Evolutionary conservation across 2,797 vertebrate species (phyloP).

Genomic region (Acrossocheilus fasciatus): DNA sequence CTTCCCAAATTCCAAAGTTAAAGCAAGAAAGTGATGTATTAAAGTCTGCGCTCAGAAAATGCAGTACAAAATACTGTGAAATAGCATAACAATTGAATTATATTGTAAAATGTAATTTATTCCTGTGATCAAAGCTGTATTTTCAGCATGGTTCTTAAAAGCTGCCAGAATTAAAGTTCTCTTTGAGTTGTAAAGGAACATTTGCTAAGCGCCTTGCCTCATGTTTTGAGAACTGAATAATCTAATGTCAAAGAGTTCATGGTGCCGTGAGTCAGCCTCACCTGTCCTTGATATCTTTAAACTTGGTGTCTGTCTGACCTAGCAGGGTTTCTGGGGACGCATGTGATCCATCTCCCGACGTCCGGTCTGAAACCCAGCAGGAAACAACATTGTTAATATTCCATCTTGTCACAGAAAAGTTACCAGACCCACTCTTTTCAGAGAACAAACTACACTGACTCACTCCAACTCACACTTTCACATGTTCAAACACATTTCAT

Average conservation of each 20-base stretch:
- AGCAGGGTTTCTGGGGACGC: slow-evolving; percentile 29
- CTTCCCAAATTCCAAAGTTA: background rate
- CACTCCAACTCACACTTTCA: slow-evolving; percentile 20
- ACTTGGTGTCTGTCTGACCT: slow-evolving; percentile 74
- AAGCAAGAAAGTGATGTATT: background rate
- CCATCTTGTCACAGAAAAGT: background rate
- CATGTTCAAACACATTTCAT: slow-evolving; percentile 17
- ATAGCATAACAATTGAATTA: background rate
- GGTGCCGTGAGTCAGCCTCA: slow-evolving; percentile 62
- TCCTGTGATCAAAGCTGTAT: background rate
- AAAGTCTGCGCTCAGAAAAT: background rate
- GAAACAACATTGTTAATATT: slow-evolving; percentile 1
- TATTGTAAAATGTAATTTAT: background rate
- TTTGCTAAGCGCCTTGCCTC: background rate
- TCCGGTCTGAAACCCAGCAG: slow-evolving; percentile 72
- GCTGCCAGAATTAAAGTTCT: background rate
- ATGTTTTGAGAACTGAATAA: background rate
- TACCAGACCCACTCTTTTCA: background rate
- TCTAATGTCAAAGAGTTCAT: background rate
- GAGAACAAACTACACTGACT: background rate
- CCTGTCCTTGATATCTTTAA: slow-evolving; percentile 79
- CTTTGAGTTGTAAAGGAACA: background rate
- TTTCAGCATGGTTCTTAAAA: background rate
- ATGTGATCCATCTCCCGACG: slow-evolving; percentile 73
- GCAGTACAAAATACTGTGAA: background rate